Conservation (phyloP, 2,797 vertebrate genomes). For the Crypturellus tataupa region DNA sequence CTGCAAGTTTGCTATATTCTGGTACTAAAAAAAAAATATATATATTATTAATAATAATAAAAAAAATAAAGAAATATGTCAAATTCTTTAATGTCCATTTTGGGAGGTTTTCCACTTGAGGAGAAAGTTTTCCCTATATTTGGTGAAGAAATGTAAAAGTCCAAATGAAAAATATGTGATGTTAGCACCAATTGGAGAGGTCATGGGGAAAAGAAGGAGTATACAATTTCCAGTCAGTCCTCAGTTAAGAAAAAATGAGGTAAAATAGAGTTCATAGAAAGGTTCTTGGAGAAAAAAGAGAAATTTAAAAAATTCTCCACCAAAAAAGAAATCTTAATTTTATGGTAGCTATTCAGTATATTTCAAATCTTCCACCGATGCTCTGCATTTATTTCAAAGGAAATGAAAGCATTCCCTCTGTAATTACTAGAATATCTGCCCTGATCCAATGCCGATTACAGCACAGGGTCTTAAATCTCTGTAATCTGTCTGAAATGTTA, state of each 20-base stretch:
- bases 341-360: background rate
- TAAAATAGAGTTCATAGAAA: background rate
- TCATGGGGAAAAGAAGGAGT: conserved; percentile 18
- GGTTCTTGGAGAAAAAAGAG: background rate
- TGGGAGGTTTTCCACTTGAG: background rate
- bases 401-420: background rate
- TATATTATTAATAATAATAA: background rate
- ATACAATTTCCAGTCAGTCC: background rate
- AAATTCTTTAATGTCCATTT: background rate
- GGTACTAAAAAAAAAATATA: conserved; percentile 29
- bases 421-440: conserved; percentile 16
- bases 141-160: conserved; percentile 3
- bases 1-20: background rate
- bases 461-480: conserved; percentile 41
- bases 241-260: background rate
- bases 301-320: background rate
- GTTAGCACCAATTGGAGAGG: background rate
- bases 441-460: conserved; percentile 15
- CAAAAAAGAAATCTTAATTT: conserved; percentile 11
- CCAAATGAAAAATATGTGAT: conserved; percentile 21
- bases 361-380: conserved; percentile 21
- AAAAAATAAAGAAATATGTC: background rate
- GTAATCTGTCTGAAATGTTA: conserved; percentile 47
- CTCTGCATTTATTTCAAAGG: conserved; percentile 41
- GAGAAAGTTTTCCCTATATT: conserved; percentile 28